phyloP scores from a whole-genome alignment of 2,113 vertebrate species.

The Baryphthengus martii region DNA sequence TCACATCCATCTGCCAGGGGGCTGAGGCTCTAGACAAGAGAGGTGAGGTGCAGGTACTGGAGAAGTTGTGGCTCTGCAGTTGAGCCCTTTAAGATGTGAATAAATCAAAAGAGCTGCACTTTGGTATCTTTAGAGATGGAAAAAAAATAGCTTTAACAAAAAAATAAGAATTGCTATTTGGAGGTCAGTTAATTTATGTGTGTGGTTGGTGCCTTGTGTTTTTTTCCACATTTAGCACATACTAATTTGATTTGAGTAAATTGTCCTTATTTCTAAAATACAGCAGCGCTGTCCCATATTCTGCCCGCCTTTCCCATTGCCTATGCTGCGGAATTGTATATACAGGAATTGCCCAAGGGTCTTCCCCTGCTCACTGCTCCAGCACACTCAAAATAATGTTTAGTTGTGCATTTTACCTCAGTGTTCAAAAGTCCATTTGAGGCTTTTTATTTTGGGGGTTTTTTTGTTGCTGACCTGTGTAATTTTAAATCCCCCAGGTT shows the following conservation, averaged over 20 bases:
- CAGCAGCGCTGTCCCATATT: not conserved
- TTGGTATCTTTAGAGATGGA: not conserved
- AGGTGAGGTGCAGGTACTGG: not conserved
- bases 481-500: not conserved
- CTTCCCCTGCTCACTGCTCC: not conserved
- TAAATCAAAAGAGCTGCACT: not conserved
- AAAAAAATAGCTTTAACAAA: not conserved
- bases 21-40: not conserved
- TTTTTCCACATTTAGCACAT: not conserved
- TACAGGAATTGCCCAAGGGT: not conserved
- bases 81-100: not conserved
- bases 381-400: not conserved
- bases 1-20: not conserved
- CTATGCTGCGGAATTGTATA: rapidly evolving
- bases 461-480: not conserved
- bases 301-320: not conserved
- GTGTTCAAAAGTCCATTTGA: not conserved
- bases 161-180: not conserved
- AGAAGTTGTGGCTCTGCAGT: not conserved
- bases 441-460: not conserved
- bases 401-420: not conserved
- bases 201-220: not conserved
- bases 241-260: not conserved
- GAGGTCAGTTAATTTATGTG: not conserved
- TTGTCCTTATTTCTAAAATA: not conserved